Conservation (phyloP, 1,140 invertebrate species). For the Papilio dardanus region DNA sequence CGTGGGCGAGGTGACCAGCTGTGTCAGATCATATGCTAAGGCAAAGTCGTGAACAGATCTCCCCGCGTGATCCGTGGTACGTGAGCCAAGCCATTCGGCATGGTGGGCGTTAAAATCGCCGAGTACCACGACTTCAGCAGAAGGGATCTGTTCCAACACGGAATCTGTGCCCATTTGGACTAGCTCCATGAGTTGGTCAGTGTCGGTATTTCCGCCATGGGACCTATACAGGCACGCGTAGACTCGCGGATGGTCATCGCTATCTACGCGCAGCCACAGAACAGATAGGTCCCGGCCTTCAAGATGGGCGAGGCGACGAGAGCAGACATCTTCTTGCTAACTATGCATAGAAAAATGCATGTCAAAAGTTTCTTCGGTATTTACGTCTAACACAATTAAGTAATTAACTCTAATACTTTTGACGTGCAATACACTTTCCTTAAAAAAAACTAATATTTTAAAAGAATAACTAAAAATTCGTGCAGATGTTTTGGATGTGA, state of each 20-base stretch:
- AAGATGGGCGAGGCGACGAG: neutral
- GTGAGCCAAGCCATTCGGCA: constrained; percentile 5
- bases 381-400: too few relatives aligned
- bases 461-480: too few relatives aligned
- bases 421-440: too few relatives aligned
- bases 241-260: constrained; percentile 13
- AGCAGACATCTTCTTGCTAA: constrained; percentile 24
- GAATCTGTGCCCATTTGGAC: constrained; percentile 38
- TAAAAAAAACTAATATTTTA: too few relatives aligned
- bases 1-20: too few relatives aligned
- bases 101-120: constrained; percentile 39
- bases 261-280: constrained; percentile 33
- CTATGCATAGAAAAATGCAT: too few relatives aligned
- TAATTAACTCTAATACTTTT: too few relatives aligned
- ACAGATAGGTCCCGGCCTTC: constrained; percentile 40
- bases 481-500: too few relatives aligned
- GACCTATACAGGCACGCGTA: constrained; percentile 39
- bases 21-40: too few relatives aligned
- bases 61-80: too few relatives aligned
- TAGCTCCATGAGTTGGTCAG: constrained; percentile 32
- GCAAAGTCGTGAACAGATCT: too few relatives aligned
- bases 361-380: too few relatives aligned
- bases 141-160: constrained; percentile 35
- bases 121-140: constrained; percentile 30
- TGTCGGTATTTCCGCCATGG: constrained; percentile 35